Conservation (phyloP, 1,140 invertebrate species). For the Leptinotarsa defecta region DNA sequence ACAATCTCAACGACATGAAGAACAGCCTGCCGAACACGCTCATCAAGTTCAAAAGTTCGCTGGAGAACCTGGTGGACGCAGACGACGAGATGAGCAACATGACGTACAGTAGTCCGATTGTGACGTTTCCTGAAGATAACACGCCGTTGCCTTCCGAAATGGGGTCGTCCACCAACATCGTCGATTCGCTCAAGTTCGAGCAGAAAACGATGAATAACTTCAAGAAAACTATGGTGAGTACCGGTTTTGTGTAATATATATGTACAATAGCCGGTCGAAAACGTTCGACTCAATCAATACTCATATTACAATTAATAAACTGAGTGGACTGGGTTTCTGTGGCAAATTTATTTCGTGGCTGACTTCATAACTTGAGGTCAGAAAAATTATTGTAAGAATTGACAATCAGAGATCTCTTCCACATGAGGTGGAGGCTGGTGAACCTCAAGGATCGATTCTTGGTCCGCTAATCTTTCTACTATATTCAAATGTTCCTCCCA, state of each 20-base stretch:
- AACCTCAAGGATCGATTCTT: too few relatives aligned
- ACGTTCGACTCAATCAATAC: too few relatives aligned
- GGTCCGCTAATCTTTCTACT: too few relatives aligned
- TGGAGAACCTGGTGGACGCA: slow-evolving; percentile 66
- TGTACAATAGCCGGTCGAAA: too few relatives aligned
- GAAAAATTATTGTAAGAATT: too few relatives aligned
- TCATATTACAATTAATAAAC: too few relatives aligned
- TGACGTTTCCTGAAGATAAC: slow-evolving; percentile 79
- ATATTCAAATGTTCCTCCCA: too few relatives aligned
- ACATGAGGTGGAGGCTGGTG: too few relatives aligned
- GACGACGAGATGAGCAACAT: slow-evolving; percentile 45
- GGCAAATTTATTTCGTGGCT: too few relatives aligned
- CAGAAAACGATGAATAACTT: slow-evolving; percentile 78
- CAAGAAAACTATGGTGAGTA: slow-evolving; percentile 72
- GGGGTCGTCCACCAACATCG: slow-evolving; percentile 57
- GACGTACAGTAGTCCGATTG: slow-evolving; percentile 62
- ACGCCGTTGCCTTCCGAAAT: slow-evolving; percentile 64
- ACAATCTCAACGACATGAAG: slow-evolving; percentile 79
- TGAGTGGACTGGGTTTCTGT: too few relatives aligned
- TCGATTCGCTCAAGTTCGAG: slow-evolving; percentile 76
- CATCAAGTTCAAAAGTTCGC: slow-evolving; percentile 58
- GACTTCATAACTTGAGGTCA: too few relatives aligned
- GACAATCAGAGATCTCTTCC: too few relatives aligned
- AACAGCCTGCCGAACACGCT: slow-evolving; percentile 56
- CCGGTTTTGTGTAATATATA: neutral